Evolutionary conservation across 2,113 vertebrate species (phyloP), one percentile per base, ranked within the genome.

Genomic region (Ahaetulla prasina): DNA sequence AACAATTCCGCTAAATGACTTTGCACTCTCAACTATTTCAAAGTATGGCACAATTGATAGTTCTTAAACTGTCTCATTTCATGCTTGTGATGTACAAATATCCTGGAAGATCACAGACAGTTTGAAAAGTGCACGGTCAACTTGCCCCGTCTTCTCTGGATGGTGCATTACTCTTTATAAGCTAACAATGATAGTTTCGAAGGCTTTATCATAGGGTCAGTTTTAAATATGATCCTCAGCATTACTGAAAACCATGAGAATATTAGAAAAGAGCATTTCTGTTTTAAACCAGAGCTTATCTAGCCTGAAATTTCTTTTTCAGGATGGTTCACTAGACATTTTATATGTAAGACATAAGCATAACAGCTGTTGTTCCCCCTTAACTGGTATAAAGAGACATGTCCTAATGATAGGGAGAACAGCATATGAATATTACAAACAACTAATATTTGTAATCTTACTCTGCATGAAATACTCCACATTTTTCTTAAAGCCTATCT

Each of bases 1-100:
- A 54, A 89, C 91, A 92, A 92, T 88, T 92, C 35, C 25, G 5
- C 60, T 89, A 54, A 89, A 35, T 92, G 50, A 84, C 87, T 89
- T 89, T 89, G 50, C 35, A 39, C 91, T 84, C 91, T 84, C 60
- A 92, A 84, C 39, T 43, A 84, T 87, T 92, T 45, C 52, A 53
- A 88, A 84, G 63, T 47, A 84, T 16, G 60, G 60, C 27, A 89
- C 60, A 80, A 54, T 55, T 87, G 54, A 92, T 92, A 88, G 57
- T 80, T 84, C 60, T 88, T 68, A 80, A n/a, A 30, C 20, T 88
- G 53, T 92, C 60, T 84, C 50, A 80, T 92, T 55, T 92, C 50
- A 55, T 84, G 84, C 87, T 87, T 84, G 87, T 45, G 30, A 87
- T 92, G 60, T 55, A 89, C n/a, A 84, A 89, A 80, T 54, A 68